Evolutionary conservation across 2,797 vertebrate species (phyloP).

Genomic region (Melanogrammus aeglefinus): DNA sequence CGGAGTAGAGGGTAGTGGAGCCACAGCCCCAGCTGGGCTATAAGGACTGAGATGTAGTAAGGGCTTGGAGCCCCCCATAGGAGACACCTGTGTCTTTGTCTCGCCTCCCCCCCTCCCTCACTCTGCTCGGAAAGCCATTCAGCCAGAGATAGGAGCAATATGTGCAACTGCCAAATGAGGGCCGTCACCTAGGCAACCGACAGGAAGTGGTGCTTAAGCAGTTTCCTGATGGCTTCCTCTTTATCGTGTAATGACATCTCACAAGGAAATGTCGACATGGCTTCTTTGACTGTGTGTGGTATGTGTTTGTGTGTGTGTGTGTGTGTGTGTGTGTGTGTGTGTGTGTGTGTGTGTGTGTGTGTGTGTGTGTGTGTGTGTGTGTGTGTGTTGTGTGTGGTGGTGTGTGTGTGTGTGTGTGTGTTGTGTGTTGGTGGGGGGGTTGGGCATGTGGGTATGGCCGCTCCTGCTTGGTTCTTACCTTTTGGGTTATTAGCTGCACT

Average conservation of each 20-base stretch:
- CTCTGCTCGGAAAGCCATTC: constrained; percentile 44
- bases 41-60: constrained; percentile 27
- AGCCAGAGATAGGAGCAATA: constrained; percentile 34
- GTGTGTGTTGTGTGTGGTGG: constrained; percentile 11
- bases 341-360: constrained; percentile 8
- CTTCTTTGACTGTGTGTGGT: constrained; percentile 29
- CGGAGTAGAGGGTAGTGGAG: constrained; percentile 21
- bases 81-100: constrained; percentile 57
- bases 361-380: constrained; percentile 5
- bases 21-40: constrained; percentile 42
- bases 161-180: constrained; percentile 59
- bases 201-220: constrained; percentile 80
- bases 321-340: constrained; percentile 2
- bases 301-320: constrained; percentile 3
- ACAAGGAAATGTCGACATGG: constrained; percentile 60
- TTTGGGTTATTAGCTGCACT: neutral
- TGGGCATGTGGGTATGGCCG: constrained; percentile 3
- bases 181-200: constrained; percentile 72
- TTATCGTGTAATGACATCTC: constrained; percentile 80
- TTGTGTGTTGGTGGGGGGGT: neutral
- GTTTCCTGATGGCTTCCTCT: constrained; percentile 81
- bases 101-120: constrained; percentile 26
- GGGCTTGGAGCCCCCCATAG: too few relatives aligned
- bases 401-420: constrained; percentile 6
- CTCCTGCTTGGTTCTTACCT: neutral